Percentiles rank a stretch among this genome's conserved stretches.
Conservation (phyloP, 2,888 invertebrate genomes). For the Drosophila planitibia region DNA sequence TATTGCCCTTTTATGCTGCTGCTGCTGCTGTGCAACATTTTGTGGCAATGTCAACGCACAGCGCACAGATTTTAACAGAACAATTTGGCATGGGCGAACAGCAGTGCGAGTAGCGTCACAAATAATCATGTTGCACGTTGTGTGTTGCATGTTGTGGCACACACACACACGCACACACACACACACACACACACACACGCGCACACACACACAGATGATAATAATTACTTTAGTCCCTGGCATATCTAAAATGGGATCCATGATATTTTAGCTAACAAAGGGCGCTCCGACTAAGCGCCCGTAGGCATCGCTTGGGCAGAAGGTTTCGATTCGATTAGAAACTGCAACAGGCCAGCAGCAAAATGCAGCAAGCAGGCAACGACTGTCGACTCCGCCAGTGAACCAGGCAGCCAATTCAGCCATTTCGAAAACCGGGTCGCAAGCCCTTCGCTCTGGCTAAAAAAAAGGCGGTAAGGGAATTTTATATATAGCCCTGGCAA, state of each 20-base stretch:
- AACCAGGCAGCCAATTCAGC: conserved; percentile 25
- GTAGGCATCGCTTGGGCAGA: conserved; percentile 82
- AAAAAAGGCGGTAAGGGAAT: conserved; percentile 36
- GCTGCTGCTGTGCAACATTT: conserved; percentile 77
- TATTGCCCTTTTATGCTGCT: conserved; percentile 5
- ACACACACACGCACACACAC: conserved; percentile 23
- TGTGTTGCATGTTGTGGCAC: conserved; percentile 50
- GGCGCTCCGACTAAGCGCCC: conserved; percentile 56
- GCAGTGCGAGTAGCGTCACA: conserved; percentile 22
- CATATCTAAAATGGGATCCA: conserved; percentile 25
- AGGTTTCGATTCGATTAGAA: conserved; percentile 85
- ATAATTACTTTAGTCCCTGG: conserved; percentile 24
- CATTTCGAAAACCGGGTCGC: conserved; percentile 54
- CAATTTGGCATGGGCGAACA: conserved; percentile 76
- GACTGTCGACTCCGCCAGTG: conserved; percentile 13
- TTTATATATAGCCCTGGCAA: conserved; percentile 49
- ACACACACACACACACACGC: conserved; percentile 4
- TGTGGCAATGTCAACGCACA: conserved; percentile 59
- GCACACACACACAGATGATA: conserved; percentile 29
- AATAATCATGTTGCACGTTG: conserved; percentile 64
- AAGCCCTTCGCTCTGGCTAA: conserved; percentile 45
- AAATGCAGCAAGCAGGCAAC: conserved; percentile 64
- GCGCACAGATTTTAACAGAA: conserved; percentile 82
- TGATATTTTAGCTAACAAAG: conserved; percentile 76
- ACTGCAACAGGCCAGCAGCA: conserved; percentile 83